phyloP scores from a whole-genome alignment of 1,140 invertebrate genomes.

The Mizuhopecten yessoensis region DNA sequence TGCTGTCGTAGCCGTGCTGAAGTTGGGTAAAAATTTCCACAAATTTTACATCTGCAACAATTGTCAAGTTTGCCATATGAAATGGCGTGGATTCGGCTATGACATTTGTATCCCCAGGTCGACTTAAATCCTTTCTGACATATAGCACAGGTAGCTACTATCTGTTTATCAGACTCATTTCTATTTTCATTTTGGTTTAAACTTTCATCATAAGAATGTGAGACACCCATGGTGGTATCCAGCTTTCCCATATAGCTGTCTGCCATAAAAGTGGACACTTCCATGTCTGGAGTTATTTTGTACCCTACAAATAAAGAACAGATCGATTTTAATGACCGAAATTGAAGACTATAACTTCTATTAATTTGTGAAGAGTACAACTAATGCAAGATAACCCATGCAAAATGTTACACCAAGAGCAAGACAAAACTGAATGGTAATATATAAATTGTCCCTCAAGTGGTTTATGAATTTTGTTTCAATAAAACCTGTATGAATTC shows the following conservation, averaged over 20 bases:
- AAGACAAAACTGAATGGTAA: too few species aligned
- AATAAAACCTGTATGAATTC: too few species aligned
- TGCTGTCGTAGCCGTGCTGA: not conserved
- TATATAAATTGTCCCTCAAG: too few species aligned
- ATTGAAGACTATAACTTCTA: too few species aligned
- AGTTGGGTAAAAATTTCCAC: not conserved
- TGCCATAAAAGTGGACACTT: not conserved
- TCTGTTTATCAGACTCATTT: not conserved
- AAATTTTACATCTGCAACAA: not conserved
- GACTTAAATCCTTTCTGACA: conserved; percentile 27
- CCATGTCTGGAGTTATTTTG: not conserved
- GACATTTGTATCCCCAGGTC: not conserved
- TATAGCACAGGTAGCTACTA: not conserved
- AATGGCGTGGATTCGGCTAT: not conserved
- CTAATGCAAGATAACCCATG: too few species aligned
- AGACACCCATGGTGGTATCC: conserved; percentile 4
- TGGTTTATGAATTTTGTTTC: too few species aligned
- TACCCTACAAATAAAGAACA: not conserved
- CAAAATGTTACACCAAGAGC: too few species aligned
- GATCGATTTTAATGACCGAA: not conserved
- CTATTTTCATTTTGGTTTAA: not conserved
- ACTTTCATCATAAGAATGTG: too few species aligned
- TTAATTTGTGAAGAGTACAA: too few species aligned
- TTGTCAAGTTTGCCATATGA: not conserved
- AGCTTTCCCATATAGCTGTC: conserved; percentile 14